Evolutionary conservation across 2,888 invertebrate species (phyloP), one percentile per base, ranked within the genome.

Genomic region (Punctoribates punctum): DNA sequence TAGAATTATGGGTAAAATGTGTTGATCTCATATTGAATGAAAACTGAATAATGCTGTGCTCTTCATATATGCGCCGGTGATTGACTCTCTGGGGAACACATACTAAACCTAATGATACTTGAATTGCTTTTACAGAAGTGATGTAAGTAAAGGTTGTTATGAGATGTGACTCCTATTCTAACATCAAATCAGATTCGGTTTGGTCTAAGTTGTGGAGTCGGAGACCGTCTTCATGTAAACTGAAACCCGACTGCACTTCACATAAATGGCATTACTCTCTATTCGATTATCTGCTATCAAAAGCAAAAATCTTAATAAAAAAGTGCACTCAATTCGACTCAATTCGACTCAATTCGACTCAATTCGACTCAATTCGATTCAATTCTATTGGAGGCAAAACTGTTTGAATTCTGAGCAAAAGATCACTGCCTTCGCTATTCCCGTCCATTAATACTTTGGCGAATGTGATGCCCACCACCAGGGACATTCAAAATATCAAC

Each of bases 131-230:
- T 34, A 29, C 3, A 17, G 27, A 65, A 65, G 25, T 65, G 65
- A 65, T 65, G 65, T 62, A 65, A 65, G 65, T 65, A 65, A 65
- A 65, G 34, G 65, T 34, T 65, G 65, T 65, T 65, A 34, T 65
- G 27, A 27, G 65, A 65, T 65, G 65, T 65, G 65, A 65, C 65
- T 65, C 34, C 65, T 27, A 65, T 65, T 65, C 65, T 9, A n/a
- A 29, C 29, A 38, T 38, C 20, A 8, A 34, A 34, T 34, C 34
- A 34, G 34, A 34, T 48, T 48, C 13, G n/a, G 20, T 20, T 54
- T 17, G 48, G 48, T 54, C 8, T n/a, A n/a, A 5, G 54, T 8
- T 54, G n/a, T 54, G 54, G 34, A 34, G 34, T 34, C 54, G 54
- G 57, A 23, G 25, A n/a, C n/a, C 29, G 65, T 38, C 38, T n/a